A percentile compares a stretch with the other conserved stretches of the same genome.
These are phyloP conservation scores for Ondatra zibethicus DNA, from an alignment of 2,113 vertebrate genomes.

Conservation along the genomic window DNA sequence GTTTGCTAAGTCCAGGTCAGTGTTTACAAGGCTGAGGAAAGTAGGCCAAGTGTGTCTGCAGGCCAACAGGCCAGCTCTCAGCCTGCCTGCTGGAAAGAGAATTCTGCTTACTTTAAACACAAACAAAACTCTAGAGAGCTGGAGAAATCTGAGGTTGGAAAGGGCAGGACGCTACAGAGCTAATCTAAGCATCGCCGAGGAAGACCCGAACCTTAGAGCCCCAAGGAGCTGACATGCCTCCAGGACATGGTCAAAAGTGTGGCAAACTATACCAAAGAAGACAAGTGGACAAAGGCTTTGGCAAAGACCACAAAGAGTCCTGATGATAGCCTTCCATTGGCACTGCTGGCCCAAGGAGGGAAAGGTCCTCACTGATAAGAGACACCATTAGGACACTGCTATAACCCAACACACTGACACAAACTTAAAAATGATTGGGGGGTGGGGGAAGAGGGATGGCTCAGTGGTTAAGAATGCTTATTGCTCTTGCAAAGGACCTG, in stretches of 20 bases:
- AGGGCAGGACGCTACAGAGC: not conserved
- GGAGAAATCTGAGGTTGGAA: not conserved
- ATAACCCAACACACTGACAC: not conserved
- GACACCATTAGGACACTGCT: not conserved
- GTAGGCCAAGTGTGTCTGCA: not conserved
- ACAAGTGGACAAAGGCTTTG: not conserved
- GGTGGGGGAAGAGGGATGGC: not conserved
- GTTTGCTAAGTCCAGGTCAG: not conserved
- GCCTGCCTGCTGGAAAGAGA: not conserved
- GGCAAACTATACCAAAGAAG: not conserved
- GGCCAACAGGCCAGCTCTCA: not conserved
- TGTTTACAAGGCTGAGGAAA: conserved; percentile 14
- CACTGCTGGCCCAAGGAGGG: no score
- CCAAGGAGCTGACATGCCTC: not conserved
- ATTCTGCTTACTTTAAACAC: conserved; percentile 34
- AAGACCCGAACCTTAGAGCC: conserved; percentile 9
- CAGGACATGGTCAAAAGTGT: not conserved
- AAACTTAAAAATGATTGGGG: not conserved
- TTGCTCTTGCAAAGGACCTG: not conserved
- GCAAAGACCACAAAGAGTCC: not conserved
- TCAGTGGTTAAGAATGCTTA: not conserved
- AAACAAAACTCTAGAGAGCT: not conserved
- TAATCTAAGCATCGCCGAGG: not conserved
- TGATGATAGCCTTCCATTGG: no score
- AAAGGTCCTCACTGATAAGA: not conserved